Conservation (phyloP, 1,140 invertebrate genomes). For the Palaemon carinicauda region DNA sequence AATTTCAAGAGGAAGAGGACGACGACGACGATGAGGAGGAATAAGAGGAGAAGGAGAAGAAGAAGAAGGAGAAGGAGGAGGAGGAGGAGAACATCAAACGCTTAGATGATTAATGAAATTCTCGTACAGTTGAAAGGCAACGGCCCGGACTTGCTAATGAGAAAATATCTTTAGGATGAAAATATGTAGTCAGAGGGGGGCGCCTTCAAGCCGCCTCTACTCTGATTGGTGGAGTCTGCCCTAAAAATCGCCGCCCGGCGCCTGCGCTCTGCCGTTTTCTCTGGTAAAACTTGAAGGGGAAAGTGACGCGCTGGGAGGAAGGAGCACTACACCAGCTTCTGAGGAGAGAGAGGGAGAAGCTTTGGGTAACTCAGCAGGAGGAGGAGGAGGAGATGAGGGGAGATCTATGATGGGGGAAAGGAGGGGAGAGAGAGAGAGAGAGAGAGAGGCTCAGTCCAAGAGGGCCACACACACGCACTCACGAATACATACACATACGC, state of each 20-base stretch:
- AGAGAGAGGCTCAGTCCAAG: no score
- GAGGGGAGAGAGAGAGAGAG: no score
- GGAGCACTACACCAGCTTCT: conserved; percentile 16
- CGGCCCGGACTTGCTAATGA: conserved; percentile 56
- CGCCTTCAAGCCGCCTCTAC: conserved; percentile 25
- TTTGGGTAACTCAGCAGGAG: neutral
- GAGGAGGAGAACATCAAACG: conserved; percentile 52
- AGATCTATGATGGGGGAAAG: no score
- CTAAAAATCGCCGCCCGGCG: conserved; percentile 40
- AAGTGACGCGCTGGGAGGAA: conserved; percentile 39
- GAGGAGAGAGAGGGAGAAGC: neutral
- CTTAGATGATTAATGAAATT: conserved; percentile 57
- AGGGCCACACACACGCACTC: no score
- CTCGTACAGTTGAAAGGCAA: conserved; percentile 57
- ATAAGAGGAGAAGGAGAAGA: no score
- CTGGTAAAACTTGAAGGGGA: conserved; percentile 52
- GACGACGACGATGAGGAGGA: no score
- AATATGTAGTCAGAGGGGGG: conserved; percentile 53
- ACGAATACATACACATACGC: no score
- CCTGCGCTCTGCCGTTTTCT: conserved; percentile 47
- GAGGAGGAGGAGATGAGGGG: no score
- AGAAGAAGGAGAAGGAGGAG: neutral
- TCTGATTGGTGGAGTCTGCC: conserved; percentile 36
- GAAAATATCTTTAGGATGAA: conserved; percentile 58
- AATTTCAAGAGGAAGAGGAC: no score